Percentiles rank a stretch among this genome's conserved stretches.
phyloP scores from a whole-genome alignment of 2,888 invertebrate genomes.

The Drosophila eohydei region DNA sequence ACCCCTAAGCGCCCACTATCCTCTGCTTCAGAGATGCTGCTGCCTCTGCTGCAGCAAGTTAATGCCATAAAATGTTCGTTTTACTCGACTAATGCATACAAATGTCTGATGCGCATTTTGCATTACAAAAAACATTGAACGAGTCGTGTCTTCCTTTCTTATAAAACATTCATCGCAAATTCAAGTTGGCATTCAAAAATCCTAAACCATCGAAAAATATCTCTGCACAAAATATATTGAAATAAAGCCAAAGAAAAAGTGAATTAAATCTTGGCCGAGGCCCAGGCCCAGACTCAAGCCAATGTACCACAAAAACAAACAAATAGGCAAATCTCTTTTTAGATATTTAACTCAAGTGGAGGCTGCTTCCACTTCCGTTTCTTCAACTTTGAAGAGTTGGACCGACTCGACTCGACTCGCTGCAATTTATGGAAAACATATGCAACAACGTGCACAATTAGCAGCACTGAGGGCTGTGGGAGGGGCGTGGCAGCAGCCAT shows the following conservation, averaged over 20 bases:
- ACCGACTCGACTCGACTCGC: conserved; percentile 10
- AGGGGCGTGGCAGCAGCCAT: conserved; percentile 22
- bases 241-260: conserved; percentile 1
- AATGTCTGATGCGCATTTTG: conserved; percentile 76
- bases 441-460: conserved; percentile 53
- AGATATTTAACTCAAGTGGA: conserved; percentile 30
- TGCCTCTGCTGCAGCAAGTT: conserved; percentile 44
- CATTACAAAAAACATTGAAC: conserved; percentile 64
- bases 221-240: background rate
- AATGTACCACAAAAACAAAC: background rate
- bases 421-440: conserved; percentile 53
- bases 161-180: conserved; percentile 66
- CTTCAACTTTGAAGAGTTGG: background rate
- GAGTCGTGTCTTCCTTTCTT: conserved; percentile 38
- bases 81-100: conserved; percentile 78
- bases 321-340: conserved; percentile 23
- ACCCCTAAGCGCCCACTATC: conserved; percentile 19
- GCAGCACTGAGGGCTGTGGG: background rate
- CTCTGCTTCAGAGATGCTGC: background rate
- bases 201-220: conserved; percentile 16
- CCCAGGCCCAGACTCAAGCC: conserved; percentile 7
- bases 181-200: conserved; percentile 51
- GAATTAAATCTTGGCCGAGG: conserved; percentile 23
- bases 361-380: conserved; percentile 3
- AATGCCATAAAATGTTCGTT: conserved; percentile 78